Evolutionary conservation across 2,888 invertebrate species (phyloP), one percentile per base, ranked within the genome.

Genomic region (Leptinotarsa juncta): DNA sequence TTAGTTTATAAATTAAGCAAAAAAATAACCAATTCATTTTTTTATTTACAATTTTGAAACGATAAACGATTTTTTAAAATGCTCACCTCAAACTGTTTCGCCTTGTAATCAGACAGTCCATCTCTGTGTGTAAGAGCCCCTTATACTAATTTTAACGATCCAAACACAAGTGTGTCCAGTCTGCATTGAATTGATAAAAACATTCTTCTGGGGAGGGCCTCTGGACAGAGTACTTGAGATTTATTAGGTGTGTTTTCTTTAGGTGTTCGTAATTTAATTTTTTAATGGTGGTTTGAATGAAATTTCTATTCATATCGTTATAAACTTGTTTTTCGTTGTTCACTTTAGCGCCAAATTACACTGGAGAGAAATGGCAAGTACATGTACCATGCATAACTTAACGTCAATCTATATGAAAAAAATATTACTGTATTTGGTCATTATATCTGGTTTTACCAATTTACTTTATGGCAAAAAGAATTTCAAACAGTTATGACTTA

Each of bases 111-210:
- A 14, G 55, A 55, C 68, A 68, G 42, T 42, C 53, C 51, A 14
- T 55, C 55, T 68, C 55, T 60, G 60, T n/a, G n/a, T 62, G 42
- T 62, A 15, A 62, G 62, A 26, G 62, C 62, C 62, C 62, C 65
- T 73, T 70, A 66, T 76, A 71, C 68, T 74, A 71, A 74, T 76
- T 76, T 76, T 76, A 76, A 76, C 76, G 76, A 76, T 71, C 74
- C 60, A 20, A 55, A 18, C 53, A 69, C 70, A 53, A 72, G 75
- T 67, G 74, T 68, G 71, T 66, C 76, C 70, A 76, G 76, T 76
- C 71, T 70, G 50, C 7, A 65, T 51, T 20, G 50, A 70, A 65
- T 51, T 20, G 70, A 51, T 50, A 70, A 32, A 62, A 70, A 60
- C 60, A 32, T 49, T 69, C 42, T 50, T 65, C 20, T 62, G 48